phyloP scores from a whole-genome alignment of 2,888 invertebrate genomes.

The Ametastegia equiseti region DNA sequence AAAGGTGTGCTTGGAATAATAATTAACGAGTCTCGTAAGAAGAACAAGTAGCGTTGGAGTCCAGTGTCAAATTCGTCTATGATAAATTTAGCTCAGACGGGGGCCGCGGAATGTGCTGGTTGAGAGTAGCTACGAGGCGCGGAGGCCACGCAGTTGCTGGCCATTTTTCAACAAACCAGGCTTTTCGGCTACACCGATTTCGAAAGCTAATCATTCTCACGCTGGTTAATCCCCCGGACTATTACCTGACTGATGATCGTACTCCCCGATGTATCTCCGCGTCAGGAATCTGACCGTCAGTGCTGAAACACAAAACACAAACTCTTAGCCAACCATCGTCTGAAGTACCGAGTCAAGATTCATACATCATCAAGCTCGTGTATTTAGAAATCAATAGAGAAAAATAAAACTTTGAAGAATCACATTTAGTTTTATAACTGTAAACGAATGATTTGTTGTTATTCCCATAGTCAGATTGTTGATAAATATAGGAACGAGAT shows the following conservation, averaged over 20 bases:
- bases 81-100: slow-evolving; percentile 71
- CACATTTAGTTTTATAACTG: background rate
- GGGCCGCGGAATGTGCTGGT: slow-evolving; percentile 58
- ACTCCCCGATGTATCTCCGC: slow-evolving; percentile 96
- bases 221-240: slow-evolving; percentile 32
- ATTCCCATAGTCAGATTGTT: background rate
- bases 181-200: slow-evolving; percentile 9
- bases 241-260: slow-evolving; percentile 94
- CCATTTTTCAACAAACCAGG: slow-evolving; percentile 65
- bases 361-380: background rate
- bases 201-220: slow-evolving; percentile 7
- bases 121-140: slow-evolving; percentile 48
- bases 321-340: slow-evolving; percentile 12
- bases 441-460: background rate
- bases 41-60: slow-evolving; percentile 60
- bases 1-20: slow-evolving; percentile 20
- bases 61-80: slow-evolving; percentile 72
- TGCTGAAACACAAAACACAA: slow-evolving; percentile 78
- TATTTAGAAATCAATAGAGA: background rate
- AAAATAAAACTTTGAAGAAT: background rate
- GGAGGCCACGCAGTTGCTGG: slow-evolving; percentile 62
- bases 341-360: background rate
- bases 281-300: slow-evolving; percentile 94
- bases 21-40: slow-evolving; percentile 30
- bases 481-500: background rate